phyloP scores from a whole-genome alignment of 2,888 invertebrate genomes.

The Cataglyphis altisquamis region DNA sequence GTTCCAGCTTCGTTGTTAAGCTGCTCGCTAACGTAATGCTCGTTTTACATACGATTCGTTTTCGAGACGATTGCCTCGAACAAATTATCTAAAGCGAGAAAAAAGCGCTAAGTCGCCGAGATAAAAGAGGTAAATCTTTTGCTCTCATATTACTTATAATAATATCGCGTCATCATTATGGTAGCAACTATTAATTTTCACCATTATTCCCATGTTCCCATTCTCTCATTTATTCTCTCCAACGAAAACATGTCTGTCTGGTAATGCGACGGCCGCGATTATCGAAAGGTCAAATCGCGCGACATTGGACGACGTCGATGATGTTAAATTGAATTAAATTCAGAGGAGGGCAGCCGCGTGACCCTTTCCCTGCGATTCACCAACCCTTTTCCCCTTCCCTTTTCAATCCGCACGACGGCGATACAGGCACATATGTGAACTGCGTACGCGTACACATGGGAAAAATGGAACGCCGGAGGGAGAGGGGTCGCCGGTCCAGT shows the following conservation, averaged over 20 bases:
- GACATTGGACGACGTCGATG: constrained; percentile 70
- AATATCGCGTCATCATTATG: not conserved
- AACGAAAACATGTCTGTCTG: constrained; percentile 44
- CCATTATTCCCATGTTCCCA: constrained; percentile 37
- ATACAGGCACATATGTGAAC: not conserved
- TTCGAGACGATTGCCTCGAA: not conserved
- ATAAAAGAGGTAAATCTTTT: not conserved
- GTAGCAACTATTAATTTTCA: constrained; percentile 30
- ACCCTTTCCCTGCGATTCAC: constrained; percentile 22
- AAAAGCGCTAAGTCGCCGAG: not conserved
- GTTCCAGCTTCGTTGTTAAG: constrained; percentile 58
- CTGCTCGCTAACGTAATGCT: not conserved
- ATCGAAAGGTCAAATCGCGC: constrained; percentile 59
- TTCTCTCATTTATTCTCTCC: constrained; percentile 33
- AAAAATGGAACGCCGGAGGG: constrained; percentile 18
- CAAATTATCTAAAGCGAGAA: not conserved
- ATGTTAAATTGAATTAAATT: constrained; percentile 72
- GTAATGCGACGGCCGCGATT: constrained; percentile 39
- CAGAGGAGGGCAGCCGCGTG: constrained; percentile 42
- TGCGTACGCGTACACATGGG: not conserved
- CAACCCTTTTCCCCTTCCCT: not conserved
- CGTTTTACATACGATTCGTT: not conserved
- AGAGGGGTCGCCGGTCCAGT: constrained; percentile 31
- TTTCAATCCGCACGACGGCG: not conserved
- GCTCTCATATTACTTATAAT: constrained; percentile 21